A percentile compares a stretch with the other conserved stretches of the same genome.
phyloP scores from a whole-genome alignment of 2,888 invertebrate genomes.

The Orthosia incerta region DNA sequence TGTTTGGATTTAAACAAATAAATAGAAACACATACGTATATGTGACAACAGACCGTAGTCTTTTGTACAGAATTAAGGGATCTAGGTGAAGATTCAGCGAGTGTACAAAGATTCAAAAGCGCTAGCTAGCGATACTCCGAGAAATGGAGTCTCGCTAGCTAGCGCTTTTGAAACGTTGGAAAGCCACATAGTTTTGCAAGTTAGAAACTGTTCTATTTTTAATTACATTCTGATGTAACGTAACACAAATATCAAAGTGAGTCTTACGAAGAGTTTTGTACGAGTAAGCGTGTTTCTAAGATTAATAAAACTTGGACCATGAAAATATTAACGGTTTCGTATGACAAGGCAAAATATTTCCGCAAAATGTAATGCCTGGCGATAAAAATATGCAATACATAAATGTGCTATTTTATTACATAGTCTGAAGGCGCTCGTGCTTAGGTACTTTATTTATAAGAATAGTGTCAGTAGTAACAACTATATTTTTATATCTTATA shows the following conservation, averaged over 20 bases:
- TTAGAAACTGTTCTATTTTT: background rate
- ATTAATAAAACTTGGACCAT: background rate
- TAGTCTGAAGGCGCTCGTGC: background rate
- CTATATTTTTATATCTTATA: background rate
- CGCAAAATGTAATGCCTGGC: conserved; percentile 7
- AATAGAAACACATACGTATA: background rate
- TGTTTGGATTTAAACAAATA: conserved; percentile 33
- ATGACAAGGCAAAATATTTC: background rate
- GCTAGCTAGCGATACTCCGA: too few relatives aligned
- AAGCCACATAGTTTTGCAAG: background rate
- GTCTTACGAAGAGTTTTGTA: background rate
- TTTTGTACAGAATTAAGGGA: background rate
- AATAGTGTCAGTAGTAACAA: background rate
- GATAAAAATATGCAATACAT: conserved; percentile 16
- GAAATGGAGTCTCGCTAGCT: too few relatives aligned
- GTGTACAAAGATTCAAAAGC: background rate
- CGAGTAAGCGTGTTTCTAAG: background rate
- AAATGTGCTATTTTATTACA: conserved; percentile 13
- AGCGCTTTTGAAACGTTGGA: too few relatives aligned
- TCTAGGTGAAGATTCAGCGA: background rate
- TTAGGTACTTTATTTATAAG: background rate
- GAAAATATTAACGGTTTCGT: conserved; percentile 1
- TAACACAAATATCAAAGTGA: background rate
- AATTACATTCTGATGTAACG: background rate
- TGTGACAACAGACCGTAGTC: too few relatives aligned